These are phyloP conservation scores for Xylocopa sonorina DNA, from an alignment of 1,140 invertebrate species.

Conservation along the genomic window DNA sequence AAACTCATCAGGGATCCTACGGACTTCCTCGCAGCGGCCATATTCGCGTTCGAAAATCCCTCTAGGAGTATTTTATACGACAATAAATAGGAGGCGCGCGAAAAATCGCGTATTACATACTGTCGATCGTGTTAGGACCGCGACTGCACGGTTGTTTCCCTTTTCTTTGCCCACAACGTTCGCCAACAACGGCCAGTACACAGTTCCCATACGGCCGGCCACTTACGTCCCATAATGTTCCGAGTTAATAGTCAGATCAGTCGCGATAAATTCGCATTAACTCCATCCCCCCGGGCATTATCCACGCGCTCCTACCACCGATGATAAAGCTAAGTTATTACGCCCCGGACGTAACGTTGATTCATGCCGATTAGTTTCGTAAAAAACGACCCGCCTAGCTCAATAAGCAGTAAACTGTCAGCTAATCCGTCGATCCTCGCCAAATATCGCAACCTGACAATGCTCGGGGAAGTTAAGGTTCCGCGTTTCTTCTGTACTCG, in stretches of 20 bases:
- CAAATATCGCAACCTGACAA: background rate
- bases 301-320: constrained; percentile 47
- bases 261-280: constrained; percentile 54
- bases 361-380: constrained; percentile 30
- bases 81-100: background rate
- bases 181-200: constrained; percentile 19
- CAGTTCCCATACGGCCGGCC: constrained; percentile 21
- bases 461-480: background rate
- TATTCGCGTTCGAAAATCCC: background rate
- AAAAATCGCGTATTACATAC: constrained; percentile 6
- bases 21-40: background rate
- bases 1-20: background rate
- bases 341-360: constrained; percentile 31
- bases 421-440: constrained; percentile 29
- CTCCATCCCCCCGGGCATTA: constrained; percentile 28
- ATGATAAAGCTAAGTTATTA: constrained; percentile 54
- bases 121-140: background rate
- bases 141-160: constrained; percentile 11
- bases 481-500: too few species aligned
- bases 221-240: constrained; percentile 48
- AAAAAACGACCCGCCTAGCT: constrained; percentile 8
- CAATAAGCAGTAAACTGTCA: constrained; percentile 18
- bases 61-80: background rate
- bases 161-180: constrained; percentile 15
- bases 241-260: constrained; percentile 53